phyloP scores from a whole-genome alignment of 2,888 invertebrate species.

The Altica lythri region DNA sequence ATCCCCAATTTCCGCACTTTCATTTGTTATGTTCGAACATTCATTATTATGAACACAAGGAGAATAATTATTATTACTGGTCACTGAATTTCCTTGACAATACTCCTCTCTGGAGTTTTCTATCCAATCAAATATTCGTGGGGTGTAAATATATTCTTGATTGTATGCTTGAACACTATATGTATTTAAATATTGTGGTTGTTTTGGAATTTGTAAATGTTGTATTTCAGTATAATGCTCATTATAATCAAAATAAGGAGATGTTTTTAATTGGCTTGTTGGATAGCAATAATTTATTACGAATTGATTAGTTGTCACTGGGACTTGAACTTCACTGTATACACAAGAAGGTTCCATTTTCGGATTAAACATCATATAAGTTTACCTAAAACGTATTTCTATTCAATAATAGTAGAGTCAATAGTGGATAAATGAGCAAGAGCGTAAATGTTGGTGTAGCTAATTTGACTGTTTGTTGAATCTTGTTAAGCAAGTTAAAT shows the following conservation, averaged over 20 bases:
- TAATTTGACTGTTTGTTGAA: too few species aligned
- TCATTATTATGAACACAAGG: conserved; percentile 11
- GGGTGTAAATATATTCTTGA: conserved; percentile 20
- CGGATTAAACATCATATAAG: background rate
- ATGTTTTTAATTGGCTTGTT: conserved; percentile 17
- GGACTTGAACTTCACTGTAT: conserved; percentile 8
- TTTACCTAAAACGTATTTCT: too few species aligned
- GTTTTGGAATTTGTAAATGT: conserved; percentile 5
- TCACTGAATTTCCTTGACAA: background rate
- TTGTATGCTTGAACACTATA: background rate
- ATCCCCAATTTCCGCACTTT: background rate
- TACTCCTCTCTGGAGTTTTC: conserved; percentile 8
- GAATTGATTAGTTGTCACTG: background rate
- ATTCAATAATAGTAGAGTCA: too few species aligned
- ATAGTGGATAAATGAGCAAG: too few species aligned
- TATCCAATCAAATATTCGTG: conserved; percentile 13
- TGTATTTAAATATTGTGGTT: background rate
- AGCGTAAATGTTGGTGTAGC: too few species aligned
- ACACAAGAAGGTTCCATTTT: conserved; percentile 27
- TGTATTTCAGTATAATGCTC: conserved; percentile 17
- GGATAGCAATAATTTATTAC: conserved; percentile 19
- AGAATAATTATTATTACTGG: background rate
- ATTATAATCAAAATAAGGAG: conserved; percentile 22
- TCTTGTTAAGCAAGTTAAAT: too few species aligned
- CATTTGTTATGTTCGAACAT: too few species aligned